A percentile compares a stretch with the other conserved stretches of the same genome.
phyloP scores from a whole-genome alignment of 2,888 invertebrate genomes.

The Sylvicola fuscatus region DNA sequence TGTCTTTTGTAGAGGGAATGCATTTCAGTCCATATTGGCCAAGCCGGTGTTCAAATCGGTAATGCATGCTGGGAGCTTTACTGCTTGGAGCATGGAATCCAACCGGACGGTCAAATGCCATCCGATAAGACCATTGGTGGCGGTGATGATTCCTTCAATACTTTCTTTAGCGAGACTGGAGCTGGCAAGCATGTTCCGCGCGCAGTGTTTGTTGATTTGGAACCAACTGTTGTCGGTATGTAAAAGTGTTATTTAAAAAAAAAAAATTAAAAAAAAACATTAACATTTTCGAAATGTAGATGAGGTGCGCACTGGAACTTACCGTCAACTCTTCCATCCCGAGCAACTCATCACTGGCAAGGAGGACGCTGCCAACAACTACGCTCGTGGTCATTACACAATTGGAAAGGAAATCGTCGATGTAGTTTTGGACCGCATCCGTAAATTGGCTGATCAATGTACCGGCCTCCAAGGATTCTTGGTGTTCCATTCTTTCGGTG shows the following conservation, averaged over 20 bases:
- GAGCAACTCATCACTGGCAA: conserved; percentile 84
- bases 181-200: conserved; percentile 73
- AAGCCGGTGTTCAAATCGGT: conserved; percentile 72
- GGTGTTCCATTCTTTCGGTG: conserved; percentile 83
- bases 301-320: conserved; percentile 64
- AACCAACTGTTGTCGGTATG: conserved; percentile 80
- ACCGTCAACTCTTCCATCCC: conserved; percentile 71
- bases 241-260: conserved; percentile 5
- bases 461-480: conserved; percentile 73
- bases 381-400: conserved; percentile 86
- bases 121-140: conserved; percentile 56
- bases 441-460: conserved; percentile 71
- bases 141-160: conserved; percentile 57
- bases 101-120: conserved; percentile 73
- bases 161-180: conserved; percentile 57
- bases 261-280: neutral
- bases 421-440: conserved; percentile 56
- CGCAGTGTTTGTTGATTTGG: conserved; percentile 76
- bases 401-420: conserved; percentile 81
- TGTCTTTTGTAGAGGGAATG: conserved; percentile 48
- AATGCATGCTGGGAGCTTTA: conserved; percentile 77
- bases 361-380: conserved; percentile 87
- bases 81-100: conserved; percentile 66
- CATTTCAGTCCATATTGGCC: conserved; percentile 70
- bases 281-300: conserved; percentile 26